Base-by-base conservation (phyloP, 2,113 vertebrate species). In the Eleginops maclovinus region DNA sequence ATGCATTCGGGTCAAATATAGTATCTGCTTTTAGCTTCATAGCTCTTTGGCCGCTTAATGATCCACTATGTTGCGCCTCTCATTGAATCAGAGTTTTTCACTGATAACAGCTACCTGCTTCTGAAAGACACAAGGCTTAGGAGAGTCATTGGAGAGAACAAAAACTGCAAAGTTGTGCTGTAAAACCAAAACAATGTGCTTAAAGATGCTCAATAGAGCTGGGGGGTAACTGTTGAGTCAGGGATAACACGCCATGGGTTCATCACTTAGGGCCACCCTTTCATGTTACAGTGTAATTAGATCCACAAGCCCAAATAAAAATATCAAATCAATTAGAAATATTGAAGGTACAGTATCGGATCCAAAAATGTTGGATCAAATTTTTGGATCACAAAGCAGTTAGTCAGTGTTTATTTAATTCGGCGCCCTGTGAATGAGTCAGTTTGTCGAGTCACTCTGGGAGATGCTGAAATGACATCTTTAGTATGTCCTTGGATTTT, bases 401-500 rank as follows among this genome's bases (percentile, higher is more conserved):
- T 1, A 60, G 31, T 53, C 43, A 54, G 13, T 6, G 26, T 9
- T 44, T 26, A 61, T 77, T 73, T 55, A 53, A 56, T 81, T 47
- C 72, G 62, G 41, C 59, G 13, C n/a, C 40, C 13, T 5, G 49
- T 55, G 61, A 55, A 17, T 55, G n/a, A 67, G 51, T 65, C 24
- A 77, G 8, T 58, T 77, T 84, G 69, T 77, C 4, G 41, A 77
- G 43, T 80, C 75, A 60, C 50, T 66, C 24, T 11, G 68, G 22
- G 54, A 63, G 63, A 75, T 10, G 31, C 44, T 46, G 49, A 70
- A 65, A 69, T 75, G 58, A 78, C 69, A 76, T 79, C 59, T 59
- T 50, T 69, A 79, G 62, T 72, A 66, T 77, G 49, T 64, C 56
- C 55, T 54, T 70, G 73, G 81, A 76, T 79, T 83, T 87, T 79